A percentile compares a stretch with the other conserved stretches of the same genome.
Conservation (phyloP, 2,797 vertebrate genomes). For the Lepus townsendii region DNA sequence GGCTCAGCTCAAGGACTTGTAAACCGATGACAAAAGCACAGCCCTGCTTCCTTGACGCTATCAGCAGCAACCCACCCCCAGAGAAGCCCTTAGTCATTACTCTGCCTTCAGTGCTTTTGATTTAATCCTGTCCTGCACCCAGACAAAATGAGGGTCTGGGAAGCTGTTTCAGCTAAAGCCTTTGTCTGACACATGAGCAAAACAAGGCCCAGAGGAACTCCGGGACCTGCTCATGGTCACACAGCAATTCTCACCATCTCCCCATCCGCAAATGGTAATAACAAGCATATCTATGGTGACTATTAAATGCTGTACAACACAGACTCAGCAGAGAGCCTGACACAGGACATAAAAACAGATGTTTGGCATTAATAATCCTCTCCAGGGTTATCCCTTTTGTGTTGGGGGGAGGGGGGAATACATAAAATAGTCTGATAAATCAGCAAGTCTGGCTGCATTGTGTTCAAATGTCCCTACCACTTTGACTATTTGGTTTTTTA, state of each 20-base stretch:
- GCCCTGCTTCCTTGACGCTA: background rate
- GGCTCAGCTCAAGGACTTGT: background rate
- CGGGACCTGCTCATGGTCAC: background rate
- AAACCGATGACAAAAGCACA: background rate
- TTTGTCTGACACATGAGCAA: conserved; percentile 29
- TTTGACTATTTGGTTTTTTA: background rate
- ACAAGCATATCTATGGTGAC: background rate
- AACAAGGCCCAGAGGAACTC: background rate
- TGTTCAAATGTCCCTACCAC: background rate
- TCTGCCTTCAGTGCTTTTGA: background rate
- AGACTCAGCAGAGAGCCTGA: background rate
- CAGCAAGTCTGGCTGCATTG: background rate
- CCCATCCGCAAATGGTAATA: background rate
- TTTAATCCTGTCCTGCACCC: background rate
- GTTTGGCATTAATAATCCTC: background rate
- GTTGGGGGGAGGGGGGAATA: too few species aligned
- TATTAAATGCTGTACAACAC: background rate
- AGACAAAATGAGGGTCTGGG: background rate
- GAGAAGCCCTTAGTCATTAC: background rate
- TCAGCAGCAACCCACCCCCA: background rate
- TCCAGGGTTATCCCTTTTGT: background rate
- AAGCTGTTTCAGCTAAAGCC: background rate
- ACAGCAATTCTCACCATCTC: background rate
- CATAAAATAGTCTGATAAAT: background rate
- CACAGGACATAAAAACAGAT: conserved; percentile 32